Conservation (phyloP, 2,888 invertebrate genomes). For the Campaea margaritaria region DNA sequence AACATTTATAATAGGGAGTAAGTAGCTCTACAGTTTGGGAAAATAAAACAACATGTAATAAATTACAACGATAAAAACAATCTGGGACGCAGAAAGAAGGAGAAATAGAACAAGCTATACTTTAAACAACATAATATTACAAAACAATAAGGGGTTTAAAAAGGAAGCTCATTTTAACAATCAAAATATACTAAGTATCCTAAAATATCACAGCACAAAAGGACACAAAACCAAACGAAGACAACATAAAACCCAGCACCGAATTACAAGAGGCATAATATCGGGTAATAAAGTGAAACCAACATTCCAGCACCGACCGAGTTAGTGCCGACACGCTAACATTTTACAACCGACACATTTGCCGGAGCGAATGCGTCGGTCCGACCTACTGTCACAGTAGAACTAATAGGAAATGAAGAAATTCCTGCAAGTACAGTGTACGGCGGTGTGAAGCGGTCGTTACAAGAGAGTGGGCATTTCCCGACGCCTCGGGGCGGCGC, state of each 20-base stretch:
- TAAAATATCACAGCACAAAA: constrained; percentile 1
- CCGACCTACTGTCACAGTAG: no score
- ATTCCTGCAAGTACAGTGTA: no score
- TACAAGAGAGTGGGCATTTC: constrained; percentile 60
- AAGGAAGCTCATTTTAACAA: neutral
- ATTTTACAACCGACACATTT: no score
- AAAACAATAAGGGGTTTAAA: no score
- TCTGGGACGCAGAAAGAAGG: no score
- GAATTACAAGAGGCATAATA: neutral
- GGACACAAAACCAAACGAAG: neutral
- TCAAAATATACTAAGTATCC: neutral
- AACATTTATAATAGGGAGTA: constrained; percentile 22
- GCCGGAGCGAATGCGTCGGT: no score
- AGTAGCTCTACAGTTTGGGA: neutral
- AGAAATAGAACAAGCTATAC: no score
- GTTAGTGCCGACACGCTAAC: no score
- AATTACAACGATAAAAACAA: neutral
- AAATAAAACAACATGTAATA: neutral
- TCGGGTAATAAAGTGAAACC: no score
- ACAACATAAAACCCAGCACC: constrained; percentile 19
- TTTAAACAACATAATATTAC: no score
- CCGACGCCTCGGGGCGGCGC: constrained; percentile 6
- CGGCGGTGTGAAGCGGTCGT: neutral
- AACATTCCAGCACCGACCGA: no score
- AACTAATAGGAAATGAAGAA: no score